Conservation (phyloP, 2,888 invertebrate genomes). For the Agonopterix heracliana region DNA sequence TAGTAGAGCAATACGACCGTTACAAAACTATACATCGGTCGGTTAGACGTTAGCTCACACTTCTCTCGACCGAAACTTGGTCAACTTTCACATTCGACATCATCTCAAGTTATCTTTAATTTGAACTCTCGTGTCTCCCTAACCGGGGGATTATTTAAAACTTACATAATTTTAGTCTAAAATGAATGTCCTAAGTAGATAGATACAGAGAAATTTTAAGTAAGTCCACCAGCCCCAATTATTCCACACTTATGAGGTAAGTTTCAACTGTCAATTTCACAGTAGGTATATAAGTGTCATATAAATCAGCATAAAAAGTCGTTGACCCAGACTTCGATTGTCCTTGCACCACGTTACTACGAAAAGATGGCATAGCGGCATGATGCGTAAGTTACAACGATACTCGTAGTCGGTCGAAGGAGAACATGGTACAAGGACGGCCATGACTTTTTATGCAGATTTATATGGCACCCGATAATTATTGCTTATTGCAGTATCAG, state of each 20-base stretch:
- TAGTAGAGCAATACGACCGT: no score
- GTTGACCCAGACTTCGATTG: no score
- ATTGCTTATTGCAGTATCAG: constrained; percentile 54
- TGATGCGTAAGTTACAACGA: no score
- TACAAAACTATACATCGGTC: no score
- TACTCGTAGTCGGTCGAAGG: no score
- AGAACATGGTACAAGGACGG: no score
- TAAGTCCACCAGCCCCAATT: background rate
- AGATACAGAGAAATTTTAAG: background rate
- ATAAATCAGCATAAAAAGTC: constrained; percentile 7
- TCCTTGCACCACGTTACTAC: no score
- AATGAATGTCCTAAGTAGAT: background rate
- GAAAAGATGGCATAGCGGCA: no score
- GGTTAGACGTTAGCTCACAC: no score
- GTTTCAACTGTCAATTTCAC: constrained; percentile 4
- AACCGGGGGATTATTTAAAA: constrained; percentile 1
- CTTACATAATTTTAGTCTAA: constrained; percentile 8
- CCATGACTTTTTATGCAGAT: no score
- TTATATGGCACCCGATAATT: constrained; percentile 15
- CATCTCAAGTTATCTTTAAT: constrained; percentile 5
- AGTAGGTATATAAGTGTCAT: background rate
- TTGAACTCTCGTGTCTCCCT: constrained; percentile 9
- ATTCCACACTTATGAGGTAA: background rate
- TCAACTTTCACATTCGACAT: background rate
- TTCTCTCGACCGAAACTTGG: no score